phyloP scores from a whole-genome alignment of 1,140 invertebrate genomes.

The Drosophila dunni region DNA sequence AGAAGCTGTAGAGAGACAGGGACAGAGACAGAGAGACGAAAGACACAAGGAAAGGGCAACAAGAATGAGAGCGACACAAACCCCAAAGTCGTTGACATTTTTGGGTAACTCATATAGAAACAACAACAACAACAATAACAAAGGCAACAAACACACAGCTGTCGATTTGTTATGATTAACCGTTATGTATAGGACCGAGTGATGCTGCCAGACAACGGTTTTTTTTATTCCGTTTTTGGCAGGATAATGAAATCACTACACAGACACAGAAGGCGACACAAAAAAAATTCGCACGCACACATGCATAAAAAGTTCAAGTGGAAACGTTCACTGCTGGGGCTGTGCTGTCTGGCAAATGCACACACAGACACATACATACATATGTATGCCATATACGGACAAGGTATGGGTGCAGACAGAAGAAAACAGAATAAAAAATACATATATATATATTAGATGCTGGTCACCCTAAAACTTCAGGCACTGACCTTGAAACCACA shows the following conservation, averaged over 20 bases:
- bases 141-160: conserved; percentile 37
- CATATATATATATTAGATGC: conserved; percentile 4
- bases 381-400: neutral
- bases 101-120: conserved; percentile 33
- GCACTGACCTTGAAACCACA: conserved; percentile 28
- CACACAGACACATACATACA: conserved; percentile 1
- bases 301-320: conserved; percentile 15
- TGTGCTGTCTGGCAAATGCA: conserved; percentile 4
- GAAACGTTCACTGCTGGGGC: conserved; percentile 8
- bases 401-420: conserved; percentile 36
- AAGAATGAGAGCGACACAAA: conserved; percentile 33
- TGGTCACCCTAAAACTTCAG: conserved; percentile 8
- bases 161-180: conserved; percentile 72
- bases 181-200: conserved; percentile 40
- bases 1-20: conserved; percentile 14
- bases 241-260: conserved; percentile 60
- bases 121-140: conserved; percentile 23
- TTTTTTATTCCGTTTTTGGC: neutral
- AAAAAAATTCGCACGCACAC: neutral
- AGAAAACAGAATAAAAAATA: conserved; percentile 4
- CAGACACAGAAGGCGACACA: conserved; percentile 8
- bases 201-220: conserved; percentile 13
- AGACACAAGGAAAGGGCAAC: neutral
- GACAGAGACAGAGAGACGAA: neutral
- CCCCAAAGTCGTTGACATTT: conserved; percentile 68